Evolutionary conservation across 2,888 invertebrate species (phyloP).

Genomic region (Parnassius smintheus): DNA sequence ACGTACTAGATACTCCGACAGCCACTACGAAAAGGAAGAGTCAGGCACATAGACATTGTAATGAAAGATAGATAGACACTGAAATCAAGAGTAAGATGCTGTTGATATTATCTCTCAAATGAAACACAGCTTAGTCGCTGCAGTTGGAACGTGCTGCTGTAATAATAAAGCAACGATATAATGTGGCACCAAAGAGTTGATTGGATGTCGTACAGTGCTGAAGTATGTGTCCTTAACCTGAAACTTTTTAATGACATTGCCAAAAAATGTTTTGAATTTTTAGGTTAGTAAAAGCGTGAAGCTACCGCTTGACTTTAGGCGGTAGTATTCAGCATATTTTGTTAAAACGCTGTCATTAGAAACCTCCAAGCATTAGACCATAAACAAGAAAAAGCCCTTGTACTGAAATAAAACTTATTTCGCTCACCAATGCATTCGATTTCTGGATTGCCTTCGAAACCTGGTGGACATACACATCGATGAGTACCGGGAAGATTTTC

Average conservation of each 20-base stretch:
- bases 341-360: constrained; percentile 52
- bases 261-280: constrained; percentile 43
- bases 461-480: constrained; percentile 90
- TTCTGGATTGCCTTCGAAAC: constrained; percentile 90
- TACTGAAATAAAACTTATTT: neutral
- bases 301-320: constrained; percentile 63
- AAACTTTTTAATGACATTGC: constrained; percentile 45
- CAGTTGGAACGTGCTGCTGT: constrained; percentile 44
- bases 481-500: constrained; percentile 89
- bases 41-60: constrained; percentile 53
- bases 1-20: constrained; percentile 66
- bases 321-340: constrained; percentile 70
- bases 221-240: constrained; percentile 34
- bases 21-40: constrained; percentile 72
- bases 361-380: constrained; percentile 69
- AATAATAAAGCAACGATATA: constrained; percentile 43
- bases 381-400: constrained; percentile 44
- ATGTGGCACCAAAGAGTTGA: constrained; percentile 42
- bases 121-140: constrained; percentile 33
- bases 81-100: constrained; percentile 28
- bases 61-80: constrained; percentile 34
- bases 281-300: constrained; percentile 76
- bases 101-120: constrained; percentile 6
- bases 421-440: constrained; percentile 87
- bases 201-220: constrained; percentile 10